A percentile compares a stretch with the other conserved stretches of the same genome.
phyloP scores from a whole-genome alignment of 2,113 vertebrate genomes.

The Mormyrus iriodes region DNA sequence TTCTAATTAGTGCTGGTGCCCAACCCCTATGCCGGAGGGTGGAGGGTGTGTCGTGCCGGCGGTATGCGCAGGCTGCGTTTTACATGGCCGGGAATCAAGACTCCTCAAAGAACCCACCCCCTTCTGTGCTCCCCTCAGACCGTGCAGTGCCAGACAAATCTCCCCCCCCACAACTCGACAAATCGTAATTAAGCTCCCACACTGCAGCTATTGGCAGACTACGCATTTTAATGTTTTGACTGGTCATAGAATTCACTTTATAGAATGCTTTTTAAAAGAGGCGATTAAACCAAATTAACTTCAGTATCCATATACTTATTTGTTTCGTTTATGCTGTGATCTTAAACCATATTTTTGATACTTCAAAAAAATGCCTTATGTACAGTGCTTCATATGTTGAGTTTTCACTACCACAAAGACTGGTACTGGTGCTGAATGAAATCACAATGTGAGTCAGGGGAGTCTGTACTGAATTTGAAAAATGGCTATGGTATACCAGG shows the following conservation, averaged over 20 bases:
- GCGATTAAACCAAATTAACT: not conserved
- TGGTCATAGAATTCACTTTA: not conserved
- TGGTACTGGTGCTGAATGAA: not conserved
- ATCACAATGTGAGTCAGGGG: no score
- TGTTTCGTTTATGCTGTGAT: not conserved
- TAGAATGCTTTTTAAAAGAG: not conserved
- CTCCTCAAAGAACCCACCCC: not conserved
- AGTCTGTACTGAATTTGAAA: no score
- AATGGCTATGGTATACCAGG: no score
- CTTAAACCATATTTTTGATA: not conserved
- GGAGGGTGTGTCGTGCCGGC: not conserved
- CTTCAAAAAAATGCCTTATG: not conserved
- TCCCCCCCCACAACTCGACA: not conserved
- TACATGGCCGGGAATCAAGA: not conserved
- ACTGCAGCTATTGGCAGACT: not conserved
- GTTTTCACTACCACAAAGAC: not conserved
- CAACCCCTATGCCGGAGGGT: not conserved
- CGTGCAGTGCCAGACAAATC: not conserved
- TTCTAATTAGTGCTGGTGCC: conserved; percentile 30
- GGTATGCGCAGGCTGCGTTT: not conserved
- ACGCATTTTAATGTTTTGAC: not conserved
- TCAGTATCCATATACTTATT: not conserved
- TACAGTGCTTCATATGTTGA: not conserved
- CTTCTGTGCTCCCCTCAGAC: not conserved
- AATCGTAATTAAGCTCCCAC: not conserved